Percentiles rank a stretch among this genome's conserved stretches.
These are phyloP conservation scores for Scatophagus argus DNA, from an alignment of 2,113 vertebrate genomes.

Conservation along the genomic window DNA sequence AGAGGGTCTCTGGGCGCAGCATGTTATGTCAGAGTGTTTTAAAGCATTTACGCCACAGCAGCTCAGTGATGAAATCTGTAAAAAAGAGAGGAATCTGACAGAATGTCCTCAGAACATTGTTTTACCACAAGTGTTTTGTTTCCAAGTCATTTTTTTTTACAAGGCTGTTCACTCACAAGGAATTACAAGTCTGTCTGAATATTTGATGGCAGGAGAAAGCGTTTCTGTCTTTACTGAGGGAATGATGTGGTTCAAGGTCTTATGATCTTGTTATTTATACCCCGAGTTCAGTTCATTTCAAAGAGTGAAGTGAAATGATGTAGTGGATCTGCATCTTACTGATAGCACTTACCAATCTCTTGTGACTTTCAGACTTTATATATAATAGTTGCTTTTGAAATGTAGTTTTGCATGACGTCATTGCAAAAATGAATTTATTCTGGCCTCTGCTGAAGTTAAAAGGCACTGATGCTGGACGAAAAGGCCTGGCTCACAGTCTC, in stretches of 20 bases:
- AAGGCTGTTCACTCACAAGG: slow-evolving; percentile 64
- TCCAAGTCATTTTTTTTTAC: slow-evolving; percentile 76
- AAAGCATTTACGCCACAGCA: slow-evolving; percentile 82
- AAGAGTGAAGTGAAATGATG: not conserved
- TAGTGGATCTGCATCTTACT: slow-evolving; percentile 1
- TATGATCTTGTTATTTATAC: slow-evolving; percentile 5
- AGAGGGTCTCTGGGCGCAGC: slow-evolving; percentile 71
- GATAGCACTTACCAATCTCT: not conserved
- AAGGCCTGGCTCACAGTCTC: too few relatives aligned
- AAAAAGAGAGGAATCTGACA: slow-evolving; percentile 82
- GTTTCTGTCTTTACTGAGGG: slow-evolving; percentile 27
- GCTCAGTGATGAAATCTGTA: slow-evolving; percentile 81
- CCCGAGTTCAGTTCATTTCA: not conserved
- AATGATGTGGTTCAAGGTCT: not conserved
- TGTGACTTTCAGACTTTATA: not conserved
- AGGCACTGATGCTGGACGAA: too few relatives aligned
- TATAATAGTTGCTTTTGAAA: not conserved
- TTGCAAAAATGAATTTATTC: not conserved
- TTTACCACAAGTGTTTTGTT: slow-evolving; percentile 84
- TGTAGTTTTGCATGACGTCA: not conserved
- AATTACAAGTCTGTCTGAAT: slow-evolving; percentile 74
- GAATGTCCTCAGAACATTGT: slow-evolving; percentile 81
- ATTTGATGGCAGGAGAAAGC: slow-evolving; percentile 71
- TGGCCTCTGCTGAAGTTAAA: not conserved
- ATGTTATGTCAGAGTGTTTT: slow-evolving; percentile 85